Evolutionary conservation across 2,797 vertebrate genomes (phyloP), one percentile per base, ranked within the genome.

Genomic region (Monodelphis domestica): DNA sequence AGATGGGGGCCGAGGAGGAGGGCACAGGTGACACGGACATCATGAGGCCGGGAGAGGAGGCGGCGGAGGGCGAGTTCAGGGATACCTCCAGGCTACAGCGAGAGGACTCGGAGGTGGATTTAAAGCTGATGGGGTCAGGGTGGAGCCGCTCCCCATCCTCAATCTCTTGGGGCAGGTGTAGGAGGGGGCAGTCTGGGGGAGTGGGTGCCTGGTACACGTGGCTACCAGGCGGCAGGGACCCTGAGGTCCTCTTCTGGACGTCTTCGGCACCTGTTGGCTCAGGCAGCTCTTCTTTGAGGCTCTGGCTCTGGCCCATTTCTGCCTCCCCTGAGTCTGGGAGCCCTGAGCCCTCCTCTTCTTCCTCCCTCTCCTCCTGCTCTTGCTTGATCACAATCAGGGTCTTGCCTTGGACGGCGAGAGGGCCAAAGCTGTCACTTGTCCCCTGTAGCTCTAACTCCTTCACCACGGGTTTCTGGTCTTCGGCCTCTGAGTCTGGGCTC

Each of bases 21-120:
- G 99, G 99, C 14, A 99, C 97, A 0, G 99, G 99, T 0, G 99
- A 99, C 52, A 99, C 99, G 0, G 99, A 99, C 98, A 99, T 99
- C 97, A 99, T 97, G 96, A 99, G 99, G 97, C 99, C 99, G 0
- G 99, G 99, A 0, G 99, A 99, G 78, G 99, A 99, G 2, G 99
- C 99, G 0, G 99, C 99, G 0, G 99, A 99, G 0, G 99, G 99
- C 0, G 99, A 99, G 78, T 99, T 99, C 7, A 99, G 99, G 11
- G 99, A 99, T 2, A 99, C 99, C 97, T 99, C 99, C 93, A 99
- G 98, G 98, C 99, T 99, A 98, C 99, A 98, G 54, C 98, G 99
- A 29, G 99, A 99, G 0, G 99, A 99, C 93, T 99, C 99, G 0
- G 99, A 99, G 0, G 99, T 98, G 0, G 99, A 99, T 96, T 99